Percentiles rank a stretch among this genome's conserved stretches.
These are phyloP conservation scores for Amitus sp. DNA, from an alignment of 2,888 invertebrate species.

Conservation along the genomic window DNA sequence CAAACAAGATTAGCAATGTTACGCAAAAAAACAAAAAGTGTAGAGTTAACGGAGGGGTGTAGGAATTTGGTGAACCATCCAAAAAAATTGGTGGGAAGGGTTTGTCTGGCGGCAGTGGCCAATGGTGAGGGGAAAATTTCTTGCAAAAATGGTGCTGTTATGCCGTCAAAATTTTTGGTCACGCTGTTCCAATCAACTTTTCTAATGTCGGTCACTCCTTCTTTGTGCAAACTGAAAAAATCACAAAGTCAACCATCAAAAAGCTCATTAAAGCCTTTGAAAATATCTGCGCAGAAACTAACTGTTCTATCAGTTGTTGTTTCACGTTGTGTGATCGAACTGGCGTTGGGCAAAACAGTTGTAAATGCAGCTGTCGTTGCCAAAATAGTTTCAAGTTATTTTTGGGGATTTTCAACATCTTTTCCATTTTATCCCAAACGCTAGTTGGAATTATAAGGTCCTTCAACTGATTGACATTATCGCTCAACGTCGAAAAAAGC, in stretches of 20 bases:
- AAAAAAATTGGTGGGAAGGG: too few species aligned
- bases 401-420: slow-evolving; percentile 42
- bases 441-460: slow-evolving; percentile 46
- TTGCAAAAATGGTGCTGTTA: too few species aligned
- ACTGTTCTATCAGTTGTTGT: slow-evolving; percentile 57
- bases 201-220: neutral
- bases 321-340: slow-evolving; percentile 53
- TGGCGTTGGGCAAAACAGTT: slow-evolving; percentile 49
- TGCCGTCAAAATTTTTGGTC: too few species aligned
- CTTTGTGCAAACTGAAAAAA: neutral
- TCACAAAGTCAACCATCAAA: too few species aligned
- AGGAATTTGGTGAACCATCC: too few species aligned
- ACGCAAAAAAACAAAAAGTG: neutral
- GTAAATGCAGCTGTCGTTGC: slow-evolving; percentile 51
- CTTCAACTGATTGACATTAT: slow-evolving; percentile 50
- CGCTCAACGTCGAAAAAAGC: slow-evolving; percentile 42
- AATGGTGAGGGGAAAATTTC: too few species aligned
- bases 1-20: too few species aligned
- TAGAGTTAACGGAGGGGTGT: too few species aligned
- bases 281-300: too few species aligned
- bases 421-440: slow-evolving; percentile 52
- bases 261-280: too few species aligned
- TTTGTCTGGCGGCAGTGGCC: too few species aligned
- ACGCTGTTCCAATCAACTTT: too few species aligned
- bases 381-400: slow-evolving; percentile 47